Conservation (phyloP, 2,797 vertebrate genomes). For the Ctenopoma kingsleyae region DNA sequence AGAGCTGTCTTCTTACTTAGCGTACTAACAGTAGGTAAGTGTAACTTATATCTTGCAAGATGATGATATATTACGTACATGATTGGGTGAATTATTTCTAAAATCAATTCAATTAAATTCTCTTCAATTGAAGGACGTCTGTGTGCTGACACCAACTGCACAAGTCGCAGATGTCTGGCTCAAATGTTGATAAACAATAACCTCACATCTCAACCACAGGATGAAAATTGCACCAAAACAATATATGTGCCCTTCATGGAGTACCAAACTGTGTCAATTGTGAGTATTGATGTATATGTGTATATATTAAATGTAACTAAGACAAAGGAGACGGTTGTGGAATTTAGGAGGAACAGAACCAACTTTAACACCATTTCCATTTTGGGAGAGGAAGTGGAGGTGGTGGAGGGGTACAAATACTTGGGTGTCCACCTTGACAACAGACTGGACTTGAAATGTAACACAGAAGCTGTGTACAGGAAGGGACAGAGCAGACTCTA, state of each 20-base stretch:
- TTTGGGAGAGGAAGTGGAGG: no score
- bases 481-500: no score
- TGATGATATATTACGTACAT: background rate
- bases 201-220: slow-evolving; percentile 70
- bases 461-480: no score
- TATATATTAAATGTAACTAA: background rate
- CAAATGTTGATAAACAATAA: slow-evolving; percentile 52
- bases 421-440: no score
- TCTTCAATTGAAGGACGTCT: slow-evolving; percentile 36
- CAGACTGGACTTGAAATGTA: no score
- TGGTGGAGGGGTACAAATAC: no score
- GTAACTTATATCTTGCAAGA: background rate
- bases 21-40: slow-evolving; percentile 60
- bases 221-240: slow-evolving; percentile 45
- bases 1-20: slow-evolving; percentile 32
- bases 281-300: slow-evolving; percentile 58
- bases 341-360: no score
- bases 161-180: slow-evolving; percentile 74
- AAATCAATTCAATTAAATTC: no score
- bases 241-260: slow-evolving; percentile 64
- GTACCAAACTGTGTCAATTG: slow-evolving; percentile 79
- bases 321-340: no score
- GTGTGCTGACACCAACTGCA: slow-evolving; percentile 21
- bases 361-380: no score
- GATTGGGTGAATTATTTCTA: background rate